phyloP scores from a whole-genome alignment of 1,140 invertebrate species.

The Drosophila leontia region DNA sequence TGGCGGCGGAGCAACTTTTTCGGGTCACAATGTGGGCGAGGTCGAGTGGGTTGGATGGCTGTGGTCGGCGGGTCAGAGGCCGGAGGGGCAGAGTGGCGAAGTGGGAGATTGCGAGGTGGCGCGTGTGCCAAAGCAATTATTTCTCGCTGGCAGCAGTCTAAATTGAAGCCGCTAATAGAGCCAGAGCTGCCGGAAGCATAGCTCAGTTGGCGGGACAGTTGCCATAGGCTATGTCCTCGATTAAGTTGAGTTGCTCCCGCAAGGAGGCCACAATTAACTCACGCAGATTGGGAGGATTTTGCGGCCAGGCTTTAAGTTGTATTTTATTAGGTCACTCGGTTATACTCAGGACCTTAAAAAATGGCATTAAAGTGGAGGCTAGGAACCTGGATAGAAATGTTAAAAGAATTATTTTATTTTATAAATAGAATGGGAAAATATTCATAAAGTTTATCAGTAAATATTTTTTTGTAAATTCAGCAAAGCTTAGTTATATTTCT shows the following conservation, averaged over 20 bases:
- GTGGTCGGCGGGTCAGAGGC: neutral
- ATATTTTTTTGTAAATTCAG: no score
- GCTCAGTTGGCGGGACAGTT: constrained; percentile 43
- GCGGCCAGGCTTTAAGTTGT: constrained; percentile 18
- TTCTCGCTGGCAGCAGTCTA: constrained; percentile 78
- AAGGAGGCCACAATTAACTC: constrained; percentile 48
- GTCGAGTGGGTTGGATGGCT: constrained; percentile 19
- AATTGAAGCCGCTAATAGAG: constrained; percentile 72
- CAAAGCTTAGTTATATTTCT: no score
- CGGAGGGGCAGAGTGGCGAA: neutral
- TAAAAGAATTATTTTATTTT: neutral
- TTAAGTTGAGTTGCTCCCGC: constrained; percentile 49
- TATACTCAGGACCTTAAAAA: neutral
- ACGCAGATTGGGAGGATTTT: constrained; percentile 8
- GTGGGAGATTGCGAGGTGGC: constrained; percentile 8
- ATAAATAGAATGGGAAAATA: neutral
- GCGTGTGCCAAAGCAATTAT: constrained; percentile 80
- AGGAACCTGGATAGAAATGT: neutral
- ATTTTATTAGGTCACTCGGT: constrained; percentile 18
- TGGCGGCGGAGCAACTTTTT: constrained; percentile 73
- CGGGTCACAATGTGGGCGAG: constrained; percentile 46
- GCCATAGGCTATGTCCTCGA: constrained; percentile 49
- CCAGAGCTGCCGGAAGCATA: constrained; percentile 31
- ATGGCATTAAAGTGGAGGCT: neutral
- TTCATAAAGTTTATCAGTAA: no score